phyloP scores from a whole-genome alignment of 2,888 invertebrate genomes.

The Sphaerophoria taeniata region DNA sequence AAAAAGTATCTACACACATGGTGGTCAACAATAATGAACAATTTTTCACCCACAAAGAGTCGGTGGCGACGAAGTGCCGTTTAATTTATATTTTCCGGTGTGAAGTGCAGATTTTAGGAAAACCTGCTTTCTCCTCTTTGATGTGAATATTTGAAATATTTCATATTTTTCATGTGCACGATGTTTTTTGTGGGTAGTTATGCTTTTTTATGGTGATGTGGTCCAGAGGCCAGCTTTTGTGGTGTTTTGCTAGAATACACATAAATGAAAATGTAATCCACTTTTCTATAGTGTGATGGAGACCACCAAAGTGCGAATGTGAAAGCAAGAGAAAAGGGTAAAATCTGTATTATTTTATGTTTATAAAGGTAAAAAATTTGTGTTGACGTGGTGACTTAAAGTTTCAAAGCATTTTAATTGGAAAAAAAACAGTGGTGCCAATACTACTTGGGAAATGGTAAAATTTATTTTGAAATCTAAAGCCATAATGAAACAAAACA shows the following conservation, averaged over 20 bases:
- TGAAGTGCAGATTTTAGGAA: slow-evolving; percentile 43
- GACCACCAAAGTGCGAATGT: slow-evolving; percentile 36
- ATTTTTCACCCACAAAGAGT: slow-evolving; percentile 40
- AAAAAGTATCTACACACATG: slow-evolving; percentile 29
- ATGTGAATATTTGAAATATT: slow-evolving; percentile 21
- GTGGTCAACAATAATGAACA: slow-evolving; percentile 25
- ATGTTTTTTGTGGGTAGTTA: background rate
- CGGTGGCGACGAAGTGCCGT: slow-evolving; percentile 52
- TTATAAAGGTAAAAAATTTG: background rate
- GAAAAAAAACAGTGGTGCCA: no score
- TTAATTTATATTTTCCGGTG: slow-evolving; percentile 66
- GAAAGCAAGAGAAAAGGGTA: no score
- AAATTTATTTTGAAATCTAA: no score
- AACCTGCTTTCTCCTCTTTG: slow-evolving; percentile 46
- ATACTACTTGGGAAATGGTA: no score
- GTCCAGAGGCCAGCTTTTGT: slow-evolving; percentile 40
- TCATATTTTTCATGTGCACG: background rate
- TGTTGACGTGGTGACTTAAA: no score
- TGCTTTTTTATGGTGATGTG: slow-evolving; percentile 11
- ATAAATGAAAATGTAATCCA: slow-evolving; percentile 48
- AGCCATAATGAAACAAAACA: no score
- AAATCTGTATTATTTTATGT: background rate
- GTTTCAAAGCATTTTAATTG: no score
- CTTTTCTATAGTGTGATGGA: slow-evolving; percentile 16
- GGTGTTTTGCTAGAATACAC: slow-evolving; percentile 3